Evolutionary conservation across 2,113 vertebrate genomes (phyloP), one percentile per base, ranked within the genome.

Genomic region (Pangasianodon hypophthalmus): DNA sequence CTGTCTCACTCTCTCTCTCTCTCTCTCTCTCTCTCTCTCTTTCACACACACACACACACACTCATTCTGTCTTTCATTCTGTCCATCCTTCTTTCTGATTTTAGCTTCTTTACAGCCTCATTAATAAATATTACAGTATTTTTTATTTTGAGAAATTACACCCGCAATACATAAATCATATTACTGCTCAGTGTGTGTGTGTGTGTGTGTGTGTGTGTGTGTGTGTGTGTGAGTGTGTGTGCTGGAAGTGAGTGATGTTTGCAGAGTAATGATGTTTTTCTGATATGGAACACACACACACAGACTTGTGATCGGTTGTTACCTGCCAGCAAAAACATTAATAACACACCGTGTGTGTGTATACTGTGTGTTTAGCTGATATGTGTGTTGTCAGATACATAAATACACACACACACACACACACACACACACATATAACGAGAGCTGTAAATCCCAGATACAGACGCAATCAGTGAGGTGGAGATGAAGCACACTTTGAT

Each of bases 221-320:
- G 10, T 84, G 52, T 37, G 81, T 58, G n/a, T 16, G 7, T 11
- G 26, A 24, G 14, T 41, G 8, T 44, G 32, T 84, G 14, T 41
- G 54, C 9, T 52, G 32, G 19, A 58, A 26, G 29, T 85, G 62
- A 58, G 19, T 83, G 54, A 60, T 85, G 41, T 67, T 4, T 69
- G 44, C 8, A 69, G 44, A 19, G 10, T 85, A 69, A 52, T 52
- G 37, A 85, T 85, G 62, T 85, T 85, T 85, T 50, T 18, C 41
- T 85, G 24, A 64, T 29, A 83, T 58, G 14, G 32, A 83, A 56
- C 73, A 41, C n/a, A 37, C 64, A 67, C 64, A 37, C 69, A 9
- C 32, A 10, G 21, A 24, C 83, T 44, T 79, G 29, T 83, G 71
- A 16, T 87, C 26, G n/a, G 88, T 29, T 87, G 62, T 89, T 91